These are phyloP conservation scores for Hemicordylus capensis DNA, from an alignment of 2,113 vertebrate genomes.

Conservation along the genomic window DNA sequence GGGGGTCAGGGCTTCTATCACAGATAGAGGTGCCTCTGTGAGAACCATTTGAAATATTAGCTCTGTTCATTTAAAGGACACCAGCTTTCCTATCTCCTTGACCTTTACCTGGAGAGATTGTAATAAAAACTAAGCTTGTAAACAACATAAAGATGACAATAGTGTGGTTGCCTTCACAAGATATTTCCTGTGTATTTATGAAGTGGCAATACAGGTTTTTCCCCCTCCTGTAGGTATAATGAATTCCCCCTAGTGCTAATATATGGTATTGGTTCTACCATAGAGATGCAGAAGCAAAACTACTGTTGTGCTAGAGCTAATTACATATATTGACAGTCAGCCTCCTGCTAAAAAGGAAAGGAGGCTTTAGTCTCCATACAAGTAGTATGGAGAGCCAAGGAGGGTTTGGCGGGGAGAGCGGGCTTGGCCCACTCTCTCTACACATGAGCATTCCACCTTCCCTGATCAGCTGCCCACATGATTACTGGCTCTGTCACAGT, in stretches of 20 bases:
- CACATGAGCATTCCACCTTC: too few relatives aligned
- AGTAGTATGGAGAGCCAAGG: too few relatives aligned
- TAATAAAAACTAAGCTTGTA: conserved; percentile 51
- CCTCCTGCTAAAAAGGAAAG: conserved; percentile 11
- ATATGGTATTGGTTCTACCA: conserved; percentile 1
- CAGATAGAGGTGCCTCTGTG: conserved; percentile 5
- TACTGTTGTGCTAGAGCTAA: neutral
- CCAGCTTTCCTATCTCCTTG: conserved; percentile 31
- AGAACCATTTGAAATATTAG: conserved; percentile 15
- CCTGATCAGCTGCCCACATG: too few relatives aligned
- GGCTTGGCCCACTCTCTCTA: too few relatives aligned
- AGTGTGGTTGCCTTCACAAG: conserved; percentile 29
- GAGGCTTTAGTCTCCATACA: too few relatives aligned
- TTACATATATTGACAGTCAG: neutral
- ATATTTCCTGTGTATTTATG: conserved; percentile 59
- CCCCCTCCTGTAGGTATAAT: too few relatives aligned
- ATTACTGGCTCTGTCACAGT: too few relatives aligned
- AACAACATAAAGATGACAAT: conserved; percentile 29
- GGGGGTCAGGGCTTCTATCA: conserved; percentile 33
- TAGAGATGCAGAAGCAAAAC: neutral
- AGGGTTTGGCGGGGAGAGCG: too few relatives aligned
- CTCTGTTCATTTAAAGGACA: conserved; percentile 42
- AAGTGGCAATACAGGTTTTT: conserved; percentile 26
- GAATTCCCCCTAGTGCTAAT: conserved; percentile 40
- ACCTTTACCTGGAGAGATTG: conserved; percentile 31